Evolutionary conservation across 2,113 vertebrate genomes (phyloP).

Genomic region (Chionodraco myersi): DNA sequence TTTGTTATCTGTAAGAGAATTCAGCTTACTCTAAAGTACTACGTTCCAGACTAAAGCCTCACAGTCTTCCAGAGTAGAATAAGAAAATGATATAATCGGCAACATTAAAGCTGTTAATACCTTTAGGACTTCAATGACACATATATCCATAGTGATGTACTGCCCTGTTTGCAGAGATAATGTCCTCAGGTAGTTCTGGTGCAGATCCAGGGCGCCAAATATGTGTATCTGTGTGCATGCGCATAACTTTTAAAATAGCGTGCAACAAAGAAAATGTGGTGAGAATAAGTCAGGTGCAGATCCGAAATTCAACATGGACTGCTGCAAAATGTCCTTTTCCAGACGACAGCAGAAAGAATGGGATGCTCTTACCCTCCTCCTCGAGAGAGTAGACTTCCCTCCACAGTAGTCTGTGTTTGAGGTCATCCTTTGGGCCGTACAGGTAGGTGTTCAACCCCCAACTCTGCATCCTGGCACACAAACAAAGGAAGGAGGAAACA

Average conservation of each 20-base stretch:
- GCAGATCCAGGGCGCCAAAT: background rate
- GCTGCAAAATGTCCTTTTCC: no score
- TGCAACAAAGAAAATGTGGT: no score
- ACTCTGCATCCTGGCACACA: slow-evolving; percentile 81
- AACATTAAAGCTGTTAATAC: background rate
- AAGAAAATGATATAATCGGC: background rate
- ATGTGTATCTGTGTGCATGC: no score
- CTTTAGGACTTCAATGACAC: slow-evolving; percentile 2
- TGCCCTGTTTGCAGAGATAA: background rate
- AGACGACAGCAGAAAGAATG: background rate
- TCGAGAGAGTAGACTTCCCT: slow-evolving; percentile 89
- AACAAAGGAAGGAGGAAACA: background rate
- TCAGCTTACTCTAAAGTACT: no score
- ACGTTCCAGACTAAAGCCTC: no score
- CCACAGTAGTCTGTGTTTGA: slow-evolving; percentile 91
- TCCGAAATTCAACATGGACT: no score
- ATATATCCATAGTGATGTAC: background rate
- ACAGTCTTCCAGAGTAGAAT: background rate
- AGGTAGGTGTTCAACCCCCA: slow-evolving; percentile 89
- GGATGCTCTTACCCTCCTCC: slow-evolving; percentile 83
- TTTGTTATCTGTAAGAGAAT: background rate
- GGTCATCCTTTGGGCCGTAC: slow-evolving; percentile 90
- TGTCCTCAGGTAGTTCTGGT: background rate
- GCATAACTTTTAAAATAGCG: no score
- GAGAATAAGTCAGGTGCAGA: no score